Evolutionary conservation across 1,140 invertebrate genomes (phyloP).

Genomic region (Papilio xuthus): DNA sequence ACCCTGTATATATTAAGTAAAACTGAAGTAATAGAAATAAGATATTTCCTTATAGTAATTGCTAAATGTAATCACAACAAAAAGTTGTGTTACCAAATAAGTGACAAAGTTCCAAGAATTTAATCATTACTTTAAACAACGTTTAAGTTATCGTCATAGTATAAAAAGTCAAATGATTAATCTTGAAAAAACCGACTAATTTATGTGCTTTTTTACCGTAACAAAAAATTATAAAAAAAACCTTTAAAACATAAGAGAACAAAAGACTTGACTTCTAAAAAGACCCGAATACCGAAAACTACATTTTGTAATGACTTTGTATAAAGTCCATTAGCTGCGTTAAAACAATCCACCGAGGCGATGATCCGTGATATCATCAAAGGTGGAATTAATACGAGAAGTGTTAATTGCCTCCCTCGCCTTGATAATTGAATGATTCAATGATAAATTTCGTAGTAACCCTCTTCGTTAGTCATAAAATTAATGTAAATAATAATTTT

Average conservation of each 20-base stretch:
- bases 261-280: background rate
- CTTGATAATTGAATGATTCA: constrained; percentile 38
- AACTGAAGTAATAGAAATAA: background rate
- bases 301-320: constrained; percentile 4
- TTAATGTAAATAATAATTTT: constrained; percentile 20
- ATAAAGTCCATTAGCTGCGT: constrained; percentile 19
- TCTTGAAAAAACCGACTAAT: background rate
- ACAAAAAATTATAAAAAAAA: background rate
- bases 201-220: background rate
- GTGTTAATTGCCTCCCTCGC: constrained; percentile 37
- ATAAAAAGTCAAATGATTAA: background rate
- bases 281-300: background rate
- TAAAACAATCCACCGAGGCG: constrained; percentile 24
- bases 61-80: background rate
- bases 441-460: constrained; percentile 37
- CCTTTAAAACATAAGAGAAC: constrained; percentile 2
- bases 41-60: background rate
- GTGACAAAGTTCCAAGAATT: background rate
- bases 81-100: background rate
- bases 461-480: constrained; percentile 36
- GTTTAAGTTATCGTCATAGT: background rate
- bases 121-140: background rate
- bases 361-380: constrained; percentile 38
- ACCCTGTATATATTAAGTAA: background rate
- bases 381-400: constrained; percentile 36